Conservation (phyloP, 2,113 vertebrate species). For the Cheilinus undulatus region DNA sequence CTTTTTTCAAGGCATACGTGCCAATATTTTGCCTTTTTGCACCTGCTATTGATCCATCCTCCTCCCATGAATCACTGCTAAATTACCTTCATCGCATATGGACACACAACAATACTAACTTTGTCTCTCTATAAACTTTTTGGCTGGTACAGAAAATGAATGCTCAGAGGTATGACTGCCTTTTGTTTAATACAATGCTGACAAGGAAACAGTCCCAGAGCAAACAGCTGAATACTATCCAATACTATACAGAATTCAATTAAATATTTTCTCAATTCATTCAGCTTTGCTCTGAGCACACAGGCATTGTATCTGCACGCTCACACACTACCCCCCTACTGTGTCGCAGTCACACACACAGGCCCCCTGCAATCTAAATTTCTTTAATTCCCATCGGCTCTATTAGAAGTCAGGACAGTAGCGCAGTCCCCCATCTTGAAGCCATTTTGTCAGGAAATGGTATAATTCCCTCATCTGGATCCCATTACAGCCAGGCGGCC, state of each 20-base stretch:
- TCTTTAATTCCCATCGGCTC: constrained; percentile 56
- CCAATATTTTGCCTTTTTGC: no score
- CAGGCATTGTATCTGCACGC: background rate
- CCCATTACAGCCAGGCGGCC: constrained; percentile 71
- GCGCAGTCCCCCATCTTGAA: constrained; percentile 79
- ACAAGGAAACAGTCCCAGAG: background rate
- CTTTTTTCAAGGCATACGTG: no score
- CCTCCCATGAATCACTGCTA: no score
- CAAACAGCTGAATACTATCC: background rate
- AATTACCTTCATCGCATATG: no score
- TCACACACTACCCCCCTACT: constrained; percentile 9
- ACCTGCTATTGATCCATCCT: no score
- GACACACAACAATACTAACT: no score
- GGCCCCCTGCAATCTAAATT: constrained; percentile 15
- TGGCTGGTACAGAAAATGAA: background rate
- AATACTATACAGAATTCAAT: background rate
- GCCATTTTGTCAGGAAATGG: constrained; percentile 78
- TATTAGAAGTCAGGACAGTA: constrained; percentile 74
- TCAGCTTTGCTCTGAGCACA: background rate
- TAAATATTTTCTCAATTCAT: background rate
- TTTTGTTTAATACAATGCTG: background rate
- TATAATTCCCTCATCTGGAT: constrained; percentile 83
- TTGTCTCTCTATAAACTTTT: no score
- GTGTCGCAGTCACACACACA: background rate
- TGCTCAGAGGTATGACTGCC: background rate